Base-by-base conservation (phyloP, 2,888 invertebrate genomes). In the Uropetala carovei region DNA sequence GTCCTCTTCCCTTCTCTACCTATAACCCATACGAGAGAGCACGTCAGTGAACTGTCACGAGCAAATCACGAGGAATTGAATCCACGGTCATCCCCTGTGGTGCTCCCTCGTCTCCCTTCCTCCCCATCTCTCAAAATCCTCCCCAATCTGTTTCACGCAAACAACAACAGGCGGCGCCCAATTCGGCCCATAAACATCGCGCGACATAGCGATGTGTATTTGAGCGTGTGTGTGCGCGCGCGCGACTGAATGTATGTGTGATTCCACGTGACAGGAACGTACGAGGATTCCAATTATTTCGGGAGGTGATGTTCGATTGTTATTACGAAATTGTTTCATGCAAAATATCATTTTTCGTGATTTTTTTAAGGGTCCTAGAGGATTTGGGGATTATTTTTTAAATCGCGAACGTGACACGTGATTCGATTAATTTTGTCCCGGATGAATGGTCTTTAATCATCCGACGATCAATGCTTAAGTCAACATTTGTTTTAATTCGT, bases 11-110 rank as follows among this genome's bases (percentile, higher is more conserved):
- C 30, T 30, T 59, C 30, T n/a, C 64, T 59, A 86, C 18, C 60
- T 86, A 60, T 60, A 59, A 30, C 86, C 60, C 59, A 30, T 18
- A 89, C 89, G 89, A 89, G 89, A 30, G 89, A 89, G 64, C 16
- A 86, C 86, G 86, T 86, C 86, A 86, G 86, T 27, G 89, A 89
- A 89, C 68, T 89, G 89, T 89, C 89, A 89, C 89, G 89, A 89
- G 18, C 89, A 89, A 89, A 89, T 89, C 89, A 68, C 89, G 64
- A 30, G 64, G 43, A 18, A 30, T 56, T 89, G 89, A 43, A 89
- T 68, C 89, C 64, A 89, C 89, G 60, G 18, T 18, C 75, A 75
- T 75, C 75, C 75, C 75, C 68, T 16, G 64, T 43, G 64, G 64
- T 64, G 18, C 18, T 30, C 30, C 10, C 57, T 56, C 30, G 14